Percentiles rank a stretch among this genome's conserved stretches.
Conservation (phyloP, 2,113 vertebrate genomes). For the Furnarius figulus region DNA sequence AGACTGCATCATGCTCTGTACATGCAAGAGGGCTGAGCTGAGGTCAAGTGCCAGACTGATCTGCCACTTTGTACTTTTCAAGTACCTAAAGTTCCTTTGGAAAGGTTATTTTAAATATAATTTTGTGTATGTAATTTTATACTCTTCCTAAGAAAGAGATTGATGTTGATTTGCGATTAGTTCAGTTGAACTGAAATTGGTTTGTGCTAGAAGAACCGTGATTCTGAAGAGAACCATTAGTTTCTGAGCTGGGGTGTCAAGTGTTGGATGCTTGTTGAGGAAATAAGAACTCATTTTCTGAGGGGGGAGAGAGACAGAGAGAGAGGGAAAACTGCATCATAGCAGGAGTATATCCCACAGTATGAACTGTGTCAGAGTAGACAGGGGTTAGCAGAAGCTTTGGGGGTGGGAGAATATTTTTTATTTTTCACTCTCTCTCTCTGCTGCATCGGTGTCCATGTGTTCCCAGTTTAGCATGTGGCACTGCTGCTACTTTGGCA, state of each 20-base stretch:
- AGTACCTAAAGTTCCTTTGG: constrained; percentile 4
- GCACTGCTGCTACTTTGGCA: background rate
- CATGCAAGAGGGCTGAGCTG: background rate
- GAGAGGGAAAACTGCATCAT: background rate
- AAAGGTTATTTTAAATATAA: background rate
- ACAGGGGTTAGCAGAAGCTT: background rate
- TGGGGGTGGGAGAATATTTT: background rate
- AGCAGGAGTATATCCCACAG: background rate
- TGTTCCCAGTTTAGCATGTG: background rate
- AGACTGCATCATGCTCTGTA: background rate
- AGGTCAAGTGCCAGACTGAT: constrained; percentile 41
- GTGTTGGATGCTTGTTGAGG: background rate
- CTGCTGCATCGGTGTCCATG: background rate
- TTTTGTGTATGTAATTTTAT: background rate
- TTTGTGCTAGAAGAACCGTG: background rate
- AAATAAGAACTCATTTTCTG: background rate
- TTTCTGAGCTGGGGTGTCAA: background rate
- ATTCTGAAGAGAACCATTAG: background rate
- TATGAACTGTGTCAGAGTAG: background rate
- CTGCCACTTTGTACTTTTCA: constrained; percentile 3
- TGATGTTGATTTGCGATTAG: background rate
- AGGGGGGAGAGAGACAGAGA: background rate
- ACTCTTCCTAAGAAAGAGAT: background rate
- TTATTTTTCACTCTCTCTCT: background rate
- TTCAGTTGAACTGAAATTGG: background rate